Evolutionary conservation across 1,140 invertebrate species (phyloP), one percentile per base, ranked within the genome.

Genomic region (Ganaspis sp.): DNA sequence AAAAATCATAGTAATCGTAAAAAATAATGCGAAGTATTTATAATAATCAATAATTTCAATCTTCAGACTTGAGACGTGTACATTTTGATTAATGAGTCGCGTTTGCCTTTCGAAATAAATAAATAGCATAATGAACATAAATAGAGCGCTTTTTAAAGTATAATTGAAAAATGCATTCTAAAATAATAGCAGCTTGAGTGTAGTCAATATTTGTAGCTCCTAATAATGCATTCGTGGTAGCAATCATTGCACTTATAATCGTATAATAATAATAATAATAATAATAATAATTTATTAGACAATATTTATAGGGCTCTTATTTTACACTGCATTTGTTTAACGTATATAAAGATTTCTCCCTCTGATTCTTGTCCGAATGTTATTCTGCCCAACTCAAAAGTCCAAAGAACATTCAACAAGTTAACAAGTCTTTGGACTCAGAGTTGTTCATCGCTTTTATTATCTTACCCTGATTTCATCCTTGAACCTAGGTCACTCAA

Each of bases 341-440:
- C 82, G 84, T 83, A 85, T 90, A 91, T 90, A 90, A 90, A 91
- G 87, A 88, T 78, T 84, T 84, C 82, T 78, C 72, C 85, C 74
- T 82, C 45, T 49, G 12, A 49, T 49, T 49, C n/a, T 17, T 49
- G n/a, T 49, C 45, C 72, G 76, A 77, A 70, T 81, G 73, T 75
- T 76, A 34, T 75, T 74, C 70, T 77, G 77, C 76, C 85, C 83
- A 80, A 79, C 84, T 77, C 80, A 73, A 38, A 73, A 83, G 84
- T 87, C 89, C 90, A 87, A 89, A 90, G 84, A 87, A 80, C 87
- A 85, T 87, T 89, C 82, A 91, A 91, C 90, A 91, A 91, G 81
- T 87, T 88, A 91, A 91, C 90, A 90, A 81, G 86, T 86, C 87
- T 89, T 86, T 85, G 84, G 86, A 85, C 78, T 86, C 77, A 45